Base-by-base conservation (phyloP, 2,888 invertebrate genomes). In the Hylaea fasciaria region DNA sequence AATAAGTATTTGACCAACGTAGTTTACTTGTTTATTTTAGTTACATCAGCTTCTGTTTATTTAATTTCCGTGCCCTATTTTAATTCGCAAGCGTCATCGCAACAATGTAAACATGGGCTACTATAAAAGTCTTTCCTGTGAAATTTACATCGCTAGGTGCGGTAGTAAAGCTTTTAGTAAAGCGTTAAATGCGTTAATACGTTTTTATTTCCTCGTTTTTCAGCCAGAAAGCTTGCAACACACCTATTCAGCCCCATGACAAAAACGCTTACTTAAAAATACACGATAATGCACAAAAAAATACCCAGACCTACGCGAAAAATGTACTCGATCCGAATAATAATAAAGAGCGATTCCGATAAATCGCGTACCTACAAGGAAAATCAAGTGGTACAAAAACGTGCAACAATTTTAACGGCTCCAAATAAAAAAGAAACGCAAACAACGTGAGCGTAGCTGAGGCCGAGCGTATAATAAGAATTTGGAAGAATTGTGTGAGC, bases 391-490 rank as follows among this genome's bases (percentile, higher is more conserved):
- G 44, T 47, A 51, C 52, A 56, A 49, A 61, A 22, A 54, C 51
- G 50, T 52, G 51, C 52, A 56, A 29, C 29, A 51, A 53, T 52
- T 60, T 62, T 55, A 65, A 65, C 49, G 52, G 55, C 45, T 40
- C 14, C 12, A 32, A 49, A 62, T 54, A 59, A 39, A 41, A 46
- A 64, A 59, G 16, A 59, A 50, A 51, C 51, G 47, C 52, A 45
- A 59, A 55, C 50, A 54, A 55, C 54, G 46, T 50, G 54, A 51
- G n/a, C n/a, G n/a, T n/a, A n/a, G 46, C 14, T 40, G 50, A 22
- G 16, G 16, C 41, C 41, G 28, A 46, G 46, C 49, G n/a, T 60
- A 50, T 46, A 50, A 43, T 40, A 55, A 55, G 50, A 51, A 50
- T 50, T 46, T 29, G 22, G 50, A 49, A 54, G 49, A 60, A 51